Evolutionary conservation across 2,113 vertebrate species (phyloP).

Genomic region (Dermatemys mawii): DNA sequence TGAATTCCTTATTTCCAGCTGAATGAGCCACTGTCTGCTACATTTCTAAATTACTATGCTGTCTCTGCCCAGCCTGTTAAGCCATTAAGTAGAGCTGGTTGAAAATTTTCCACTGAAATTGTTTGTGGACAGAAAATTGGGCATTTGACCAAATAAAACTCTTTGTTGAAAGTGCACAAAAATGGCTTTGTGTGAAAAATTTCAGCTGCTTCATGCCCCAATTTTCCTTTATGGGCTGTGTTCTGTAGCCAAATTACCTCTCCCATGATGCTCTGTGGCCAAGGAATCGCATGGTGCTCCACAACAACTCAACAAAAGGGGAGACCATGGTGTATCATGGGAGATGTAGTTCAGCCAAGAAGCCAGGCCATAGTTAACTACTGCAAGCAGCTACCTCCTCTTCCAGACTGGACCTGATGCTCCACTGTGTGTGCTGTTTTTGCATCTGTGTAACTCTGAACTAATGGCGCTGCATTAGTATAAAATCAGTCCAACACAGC

Average conservation of each 20-base stretch:
- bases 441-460: not conserved
- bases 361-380: not conserved
- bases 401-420: not conserved
- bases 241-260: not conserved
- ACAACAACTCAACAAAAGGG: not conserved
- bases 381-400: not conserved
- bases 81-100: not conserved
- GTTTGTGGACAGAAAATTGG: not conserved
- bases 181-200: not conserved
- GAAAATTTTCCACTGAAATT: not conserved
- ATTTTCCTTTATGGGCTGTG: not conserved
- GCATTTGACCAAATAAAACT: not conserved
- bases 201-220: not conserved
- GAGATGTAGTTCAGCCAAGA: not conserved
- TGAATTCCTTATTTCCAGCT: accelerated
- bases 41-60: not conserved
- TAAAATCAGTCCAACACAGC: not conserved
- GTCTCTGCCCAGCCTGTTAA: not conserved
- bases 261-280: not conserved
- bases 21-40: not conserved
- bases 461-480: not conserved
- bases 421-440: not conserved
- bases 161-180: not conserved
- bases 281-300: not conserved
- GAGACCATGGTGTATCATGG: not conserved